Evolutionary conservation across 2,888 invertebrate species (phyloP).

Genomic region (Spialia ferax): DNA sequence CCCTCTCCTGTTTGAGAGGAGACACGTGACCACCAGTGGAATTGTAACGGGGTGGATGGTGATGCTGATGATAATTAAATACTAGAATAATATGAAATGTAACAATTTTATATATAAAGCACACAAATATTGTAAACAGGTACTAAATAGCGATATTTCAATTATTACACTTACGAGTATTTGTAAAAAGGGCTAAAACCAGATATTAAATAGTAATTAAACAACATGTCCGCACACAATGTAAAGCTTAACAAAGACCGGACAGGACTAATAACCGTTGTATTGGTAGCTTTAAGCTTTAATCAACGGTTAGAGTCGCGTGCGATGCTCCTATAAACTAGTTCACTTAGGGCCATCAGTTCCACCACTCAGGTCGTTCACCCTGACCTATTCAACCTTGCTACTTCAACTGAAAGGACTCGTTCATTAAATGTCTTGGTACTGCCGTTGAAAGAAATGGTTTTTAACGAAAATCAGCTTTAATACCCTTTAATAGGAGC

Average conservation of each 20-base stretch:
- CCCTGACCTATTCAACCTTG: slow-evolving; percentile 77
- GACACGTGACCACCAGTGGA: too few species aligned
- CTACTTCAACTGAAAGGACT: slow-evolving; percentile 64
- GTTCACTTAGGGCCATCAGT: slow-evolving; percentile 55
- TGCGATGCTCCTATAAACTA: slow-evolving; percentile 59
- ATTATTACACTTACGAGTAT: too few species aligned
- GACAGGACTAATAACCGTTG: slow-evolving; percentile 23
- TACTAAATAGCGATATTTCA: too few species aligned
- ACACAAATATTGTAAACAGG: too few species aligned
- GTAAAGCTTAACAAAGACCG: slow-evolving; percentile 14
- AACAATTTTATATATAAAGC: neutral
- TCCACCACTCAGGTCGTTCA: slow-evolving; percentile 64
- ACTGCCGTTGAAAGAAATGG: neutral
- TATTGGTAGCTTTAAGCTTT: slow-evolving; percentile 33
- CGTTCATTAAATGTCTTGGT: slow-evolving; percentile 53
- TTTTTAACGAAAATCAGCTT: slow-evolving; percentile 16
- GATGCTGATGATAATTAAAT: too few species aligned
- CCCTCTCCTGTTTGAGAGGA: too few species aligned
- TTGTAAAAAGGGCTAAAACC: neutral
- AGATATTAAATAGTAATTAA: neutral
- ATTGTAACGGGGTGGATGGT: too few species aligned
- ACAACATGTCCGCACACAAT: neutral
- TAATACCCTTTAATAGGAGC: neutral
- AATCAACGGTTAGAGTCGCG: slow-evolving; percentile 53
- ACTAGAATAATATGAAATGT: neutral